Conservation (phyloP, 1,140 invertebrate genomes). For the Hyles vespertilio region DNA sequence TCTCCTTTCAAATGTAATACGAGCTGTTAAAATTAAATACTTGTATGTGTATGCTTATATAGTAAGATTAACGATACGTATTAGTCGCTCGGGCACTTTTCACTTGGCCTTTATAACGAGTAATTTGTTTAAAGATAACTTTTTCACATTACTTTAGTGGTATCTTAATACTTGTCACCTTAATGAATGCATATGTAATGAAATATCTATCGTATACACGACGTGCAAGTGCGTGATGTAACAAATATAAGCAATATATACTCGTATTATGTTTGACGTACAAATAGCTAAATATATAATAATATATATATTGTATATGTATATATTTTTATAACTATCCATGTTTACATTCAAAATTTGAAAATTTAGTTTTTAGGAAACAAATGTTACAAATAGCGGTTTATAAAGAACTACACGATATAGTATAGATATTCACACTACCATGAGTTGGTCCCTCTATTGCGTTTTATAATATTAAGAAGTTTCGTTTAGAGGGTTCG, state of each 20-base stretch:
- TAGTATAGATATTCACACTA: constrained; percentile 27
- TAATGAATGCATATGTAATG: too few relatives aligned
- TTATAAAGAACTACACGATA: constrained; percentile 29
- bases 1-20: constrained; percentile 8
- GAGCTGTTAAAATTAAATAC: background rate
- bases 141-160: too few relatives aligned
- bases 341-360: constrained; percentile 51
- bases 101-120: too few relatives aligned
- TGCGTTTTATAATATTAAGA: constrained; percentile 18
- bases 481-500: constrained; percentile 8
- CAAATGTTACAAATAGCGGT: constrained; percentile 28
- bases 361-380: constrained; percentile 27
- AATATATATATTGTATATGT: too few relatives aligned
- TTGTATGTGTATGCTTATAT: constrained; percentile 5
- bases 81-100: constrained; percentile 3
- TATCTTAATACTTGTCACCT: too few relatives aligned
- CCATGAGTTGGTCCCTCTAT: constrained; percentile 11
- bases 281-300: constrained; percentile 4
- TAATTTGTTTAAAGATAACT: too few relatives aligned
- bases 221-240: background rate
- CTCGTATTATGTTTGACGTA: constrained; percentile 45
- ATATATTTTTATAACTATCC: constrained; percentile 69
- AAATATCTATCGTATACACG: background rate
- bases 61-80: constrained; percentile 2
- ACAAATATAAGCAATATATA: constrained; percentile 10